Base-by-base conservation (phyloP, 2,888 invertebrate species). In the Dynastes tityus region DNA sequence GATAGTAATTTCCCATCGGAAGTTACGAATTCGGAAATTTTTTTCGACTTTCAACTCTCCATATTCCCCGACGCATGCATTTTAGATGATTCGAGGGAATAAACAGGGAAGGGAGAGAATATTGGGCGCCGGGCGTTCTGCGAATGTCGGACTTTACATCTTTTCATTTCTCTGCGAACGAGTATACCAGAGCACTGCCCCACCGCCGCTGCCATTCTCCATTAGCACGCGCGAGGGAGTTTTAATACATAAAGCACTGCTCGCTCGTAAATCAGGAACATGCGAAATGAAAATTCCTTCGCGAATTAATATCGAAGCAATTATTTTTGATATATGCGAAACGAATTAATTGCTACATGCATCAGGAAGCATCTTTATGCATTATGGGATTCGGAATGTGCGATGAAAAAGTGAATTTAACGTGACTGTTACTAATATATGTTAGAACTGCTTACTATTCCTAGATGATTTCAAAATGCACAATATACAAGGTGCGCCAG, bases 221-320 rank as follows among this genome's bases (percentile, higher is more conserved):
- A 71, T 71, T 71, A 71, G 55, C 71, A 55, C 55, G 71, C 37
- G 71, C 71, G 71, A 37, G 37, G 32, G 71, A 58, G 55, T 71
- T 71, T 58, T 53, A 58, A 71, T 71, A 45, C 45, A 71, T 71
- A 40, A 71, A 71, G 71, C 58, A 51, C 55, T 32, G 32, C n/a
- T 32, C 37, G 71, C 37, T 58, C 71, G 55, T 71, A 71, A 71
- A 71, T 71, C 71, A 71, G 37, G 16, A 37, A 37, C 4, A 71
- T 71, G 58, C 55, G 55, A 71, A 71, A 71, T 71, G 71, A 71
- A 71, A 71, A 71, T 71, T 71, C 71, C 71, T 71, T 32, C 55
- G 71, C 71, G 71, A 55, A 71, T 71, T 71, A 71, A 58, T 68
- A 49, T 27, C 32, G 16, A 27, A 55, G 71, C 55, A 71, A 71